These are phyloP conservation scores for Spongia lamella DNA, from an alignment of 37 sponge, comb jelly and placozoan genomes.

Conservation along the genomic window DNA sequence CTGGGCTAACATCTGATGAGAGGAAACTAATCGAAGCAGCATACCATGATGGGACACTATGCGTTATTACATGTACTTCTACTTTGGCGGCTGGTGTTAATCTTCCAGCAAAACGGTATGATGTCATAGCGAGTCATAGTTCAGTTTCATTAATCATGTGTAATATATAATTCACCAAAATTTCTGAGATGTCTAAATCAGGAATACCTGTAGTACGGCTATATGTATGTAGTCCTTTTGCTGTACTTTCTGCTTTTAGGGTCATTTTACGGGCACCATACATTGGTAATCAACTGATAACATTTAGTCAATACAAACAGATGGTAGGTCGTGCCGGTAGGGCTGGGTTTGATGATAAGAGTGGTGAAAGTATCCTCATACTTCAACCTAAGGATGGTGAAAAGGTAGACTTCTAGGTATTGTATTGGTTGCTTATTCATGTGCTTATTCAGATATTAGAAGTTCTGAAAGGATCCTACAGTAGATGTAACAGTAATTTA, in stretches of 20 bases:
- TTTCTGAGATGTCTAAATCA: no score
- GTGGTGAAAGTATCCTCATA: conserved; percentile 85
- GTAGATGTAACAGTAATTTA: conserved; percentile 68
- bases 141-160: neutral
- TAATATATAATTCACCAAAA: no score
- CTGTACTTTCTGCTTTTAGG: conserved; percentile 26
- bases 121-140: neutral
- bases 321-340: conserved; percentile 98
- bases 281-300: conserved; percentile 73
- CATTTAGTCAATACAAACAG: conserved; percentile 86
- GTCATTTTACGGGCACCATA: conserved; percentile 89
- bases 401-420: conserved; percentile 34
- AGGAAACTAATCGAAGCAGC: conserved; percentile 84
- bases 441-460: conserved; percentile 38
- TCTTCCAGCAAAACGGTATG: conserved; percentile 86
- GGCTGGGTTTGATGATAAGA: conserved; percentile 62
- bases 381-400: conserved; percentile 36
- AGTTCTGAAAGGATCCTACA: conserved; percentile 57
- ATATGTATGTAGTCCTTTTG: no score
- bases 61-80: conserved; percentile 86
- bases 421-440: neutral
- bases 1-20: conserved; percentile 91
- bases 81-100: conserved; percentile 97
- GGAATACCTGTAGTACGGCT: no score
- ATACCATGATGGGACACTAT: conserved; percentile 62